Percentiles rank a stretch among this genome's conserved stretches.
Conservation (phyloP, 2,797 vertebrate species). For the Oreonectes daqikongensis region DNA sequence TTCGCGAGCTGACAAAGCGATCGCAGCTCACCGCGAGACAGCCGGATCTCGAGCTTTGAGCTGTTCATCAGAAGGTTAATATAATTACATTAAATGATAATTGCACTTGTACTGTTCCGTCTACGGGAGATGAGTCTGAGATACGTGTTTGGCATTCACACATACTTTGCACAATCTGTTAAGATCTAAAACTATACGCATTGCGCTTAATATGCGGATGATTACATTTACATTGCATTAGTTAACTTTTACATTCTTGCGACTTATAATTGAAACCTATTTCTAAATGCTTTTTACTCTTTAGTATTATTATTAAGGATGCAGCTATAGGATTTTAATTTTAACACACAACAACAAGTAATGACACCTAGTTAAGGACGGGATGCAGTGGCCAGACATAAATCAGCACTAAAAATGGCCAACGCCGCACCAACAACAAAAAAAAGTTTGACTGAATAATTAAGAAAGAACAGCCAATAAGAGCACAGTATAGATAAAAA, state of each 20-base stretch:
- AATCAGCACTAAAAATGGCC: too few relatives aligned
- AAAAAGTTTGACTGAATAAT: too few relatives aligned
- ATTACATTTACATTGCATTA: constrained; percentile 14
- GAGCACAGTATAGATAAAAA: too few relatives aligned
- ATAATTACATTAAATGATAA: constrained; percentile 48
- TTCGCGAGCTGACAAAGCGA: constrained; percentile 52
- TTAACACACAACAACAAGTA: too few relatives aligned
- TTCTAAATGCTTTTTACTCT: too few relatives aligned
- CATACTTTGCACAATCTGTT: constrained; percentile 20
- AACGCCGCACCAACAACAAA: too few relatives aligned
- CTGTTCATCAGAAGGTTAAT: constrained; percentile 55
- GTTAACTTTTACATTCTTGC: constrained; percentile 18
- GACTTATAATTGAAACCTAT: neutral
- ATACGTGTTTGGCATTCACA: constrained; percentile 29
- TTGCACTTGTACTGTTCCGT: constrained; percentile 42
- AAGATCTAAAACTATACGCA: constrained; percentile 7
- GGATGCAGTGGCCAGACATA: too few relatives aligned
- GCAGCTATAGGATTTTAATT: too few relatives aligned
- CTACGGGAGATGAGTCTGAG: constrained; percentile 24
- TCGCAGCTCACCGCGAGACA: constrained; percentile 32
- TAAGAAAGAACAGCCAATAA: too few relatives aligned
- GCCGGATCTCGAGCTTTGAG: constrained; percentile 27
- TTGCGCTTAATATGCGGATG: neutral
- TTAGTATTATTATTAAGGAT: too few relatives aligned
- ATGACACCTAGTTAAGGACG: too few relatives aligned